Evolutionary conservation across 2,113 vertebrate genomes (phyloP).

Genomic region (Petromus typicus): DNA sequence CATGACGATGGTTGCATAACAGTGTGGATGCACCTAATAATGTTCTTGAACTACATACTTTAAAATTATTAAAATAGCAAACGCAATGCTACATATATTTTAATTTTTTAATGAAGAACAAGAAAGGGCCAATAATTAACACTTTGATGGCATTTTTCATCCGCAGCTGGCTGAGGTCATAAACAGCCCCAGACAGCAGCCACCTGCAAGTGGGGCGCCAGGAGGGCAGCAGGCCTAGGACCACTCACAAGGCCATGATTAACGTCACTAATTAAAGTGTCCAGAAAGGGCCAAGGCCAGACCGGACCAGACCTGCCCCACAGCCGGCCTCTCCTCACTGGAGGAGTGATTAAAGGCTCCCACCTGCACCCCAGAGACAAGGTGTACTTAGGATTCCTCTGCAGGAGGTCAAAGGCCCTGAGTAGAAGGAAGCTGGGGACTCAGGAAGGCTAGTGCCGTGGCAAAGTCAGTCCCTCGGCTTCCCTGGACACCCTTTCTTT

Average conservation of each 20-base stretch:
- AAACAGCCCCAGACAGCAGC: background rate
- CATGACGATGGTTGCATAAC: rapidly evolving
- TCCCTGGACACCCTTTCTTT: background rate
- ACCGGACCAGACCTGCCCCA: slow-evolving; percentile 39
- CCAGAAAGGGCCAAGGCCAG: slow-evolving; percentile 61
- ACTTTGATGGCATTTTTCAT: background rate
- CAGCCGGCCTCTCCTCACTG: background rate
- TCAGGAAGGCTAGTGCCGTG: background rate
- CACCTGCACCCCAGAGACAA: background rate
- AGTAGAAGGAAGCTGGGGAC: background rate
- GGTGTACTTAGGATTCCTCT: slow-evolving; percentile 10
- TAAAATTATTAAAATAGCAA: background rate
- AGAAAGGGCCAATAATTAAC: background rate
- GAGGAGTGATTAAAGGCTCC: slow-evolving; percentile 50
- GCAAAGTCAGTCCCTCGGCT: background rate
- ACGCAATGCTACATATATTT: background rate
- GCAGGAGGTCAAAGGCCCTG: background rate
- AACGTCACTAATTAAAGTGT: slow-evolving; percentile 69
- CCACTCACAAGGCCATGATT: slow-evolving; percentile 45
- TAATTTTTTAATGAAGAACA: background rate
- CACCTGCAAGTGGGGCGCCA: background rate
- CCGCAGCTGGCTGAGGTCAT: background rate
- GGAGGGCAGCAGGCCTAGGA: background rate
- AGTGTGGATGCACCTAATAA: background rate
- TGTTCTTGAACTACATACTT: background rate